phyloP scores from a whole-genome alignment of 2,888 invertebrate genomes.

The Habroteleia sp. region DNA sequence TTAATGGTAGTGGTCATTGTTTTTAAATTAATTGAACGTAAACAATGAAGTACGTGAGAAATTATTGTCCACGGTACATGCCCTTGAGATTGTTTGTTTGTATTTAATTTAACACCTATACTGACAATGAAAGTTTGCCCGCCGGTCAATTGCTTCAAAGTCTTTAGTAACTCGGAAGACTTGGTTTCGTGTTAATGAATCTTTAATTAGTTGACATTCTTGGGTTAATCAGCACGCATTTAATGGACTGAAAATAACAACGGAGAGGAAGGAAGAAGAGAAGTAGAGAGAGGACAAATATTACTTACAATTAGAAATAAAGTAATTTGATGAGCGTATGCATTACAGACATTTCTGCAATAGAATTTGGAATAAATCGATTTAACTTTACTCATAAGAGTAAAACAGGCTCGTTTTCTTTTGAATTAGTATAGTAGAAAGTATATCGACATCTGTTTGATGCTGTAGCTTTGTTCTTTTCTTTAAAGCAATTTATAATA shows the following conservation, averaged over 20 bases:
- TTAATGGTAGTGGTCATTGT: constrained; percentile 6
- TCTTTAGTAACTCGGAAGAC: constrained; percentile 1
- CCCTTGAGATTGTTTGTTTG: constrained; percentile 12
- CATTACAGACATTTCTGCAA: too few species aligned
- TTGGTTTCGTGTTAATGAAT: constrained; percentile 66
- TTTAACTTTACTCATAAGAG: too few species aligned
- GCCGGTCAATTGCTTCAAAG: neutral
- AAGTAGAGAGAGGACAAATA: too few species aligned
- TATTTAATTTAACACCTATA: neutral
- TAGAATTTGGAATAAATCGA: too few species aligned
- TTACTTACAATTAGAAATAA: too few species aligned
- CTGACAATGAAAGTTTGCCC: neutral
- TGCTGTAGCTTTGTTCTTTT: too few species aligned
- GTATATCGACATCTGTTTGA: too few species aligned
- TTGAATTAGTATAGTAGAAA: too few species aligned
- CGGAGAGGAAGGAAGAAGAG: too few species aligned
- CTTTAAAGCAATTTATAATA: too few species aligned
- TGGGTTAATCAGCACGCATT: constrained; percentile 66
- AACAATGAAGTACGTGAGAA: neutral
- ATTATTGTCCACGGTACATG: constrained; percentile 3
- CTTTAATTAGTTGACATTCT: constrained; percentile 73
- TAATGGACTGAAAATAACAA: constrained; percentile 50
- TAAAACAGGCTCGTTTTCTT: too few species aligned
- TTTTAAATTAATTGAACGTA: constrained; percentile 7
- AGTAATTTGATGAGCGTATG: too few species aligned